A percentile compares a stretch with the other conserved stretches of the same genome.
Conservation (phyloP, 2,113 vertebrate species). For the Propithecus coquereli region DNA sequence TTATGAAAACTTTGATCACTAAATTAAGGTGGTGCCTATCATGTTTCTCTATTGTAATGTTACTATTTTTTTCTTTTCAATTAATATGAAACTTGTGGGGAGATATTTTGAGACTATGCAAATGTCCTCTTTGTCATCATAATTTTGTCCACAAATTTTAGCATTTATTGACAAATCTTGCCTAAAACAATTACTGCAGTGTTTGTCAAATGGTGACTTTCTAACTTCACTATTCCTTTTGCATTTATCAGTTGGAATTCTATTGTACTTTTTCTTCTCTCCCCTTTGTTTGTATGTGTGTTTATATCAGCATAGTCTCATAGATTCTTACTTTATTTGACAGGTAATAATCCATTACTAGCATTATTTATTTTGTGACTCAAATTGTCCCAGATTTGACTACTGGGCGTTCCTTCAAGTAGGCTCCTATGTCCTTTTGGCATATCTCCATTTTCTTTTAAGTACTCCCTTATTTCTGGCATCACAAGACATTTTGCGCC, state of each 20-base stretch:
- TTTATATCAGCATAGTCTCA: background rate
- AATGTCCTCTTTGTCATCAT: background rate
- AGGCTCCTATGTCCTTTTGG: background rate
- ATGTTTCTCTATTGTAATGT: background rate
- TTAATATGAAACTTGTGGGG: background rate
- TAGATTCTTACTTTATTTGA: conserved; percentile 6
- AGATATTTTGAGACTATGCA: background rate
- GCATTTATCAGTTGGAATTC: background rate
- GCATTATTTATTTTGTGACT: conserved; percentile 2
- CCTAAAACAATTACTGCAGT: background rate
- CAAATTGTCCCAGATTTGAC: background rate
- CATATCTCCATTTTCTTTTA: background rate
- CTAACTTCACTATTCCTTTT: background rate
- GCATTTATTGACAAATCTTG: background rate
- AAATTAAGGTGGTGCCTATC: background rate
- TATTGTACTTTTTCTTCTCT: background rate
- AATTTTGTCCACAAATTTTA: background rate
- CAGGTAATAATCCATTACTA: background rate
- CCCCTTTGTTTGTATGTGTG: background rate
- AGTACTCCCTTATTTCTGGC: background rate
- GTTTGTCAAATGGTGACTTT: background rate
- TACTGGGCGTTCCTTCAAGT: background rate
- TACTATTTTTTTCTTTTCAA: background rate
- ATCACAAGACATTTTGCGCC: background rate
- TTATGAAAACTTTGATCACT: background rate